Conservation (phyloP, 1,140 invertebrate genomes). For the Condylostylus longicornis region DNA sequence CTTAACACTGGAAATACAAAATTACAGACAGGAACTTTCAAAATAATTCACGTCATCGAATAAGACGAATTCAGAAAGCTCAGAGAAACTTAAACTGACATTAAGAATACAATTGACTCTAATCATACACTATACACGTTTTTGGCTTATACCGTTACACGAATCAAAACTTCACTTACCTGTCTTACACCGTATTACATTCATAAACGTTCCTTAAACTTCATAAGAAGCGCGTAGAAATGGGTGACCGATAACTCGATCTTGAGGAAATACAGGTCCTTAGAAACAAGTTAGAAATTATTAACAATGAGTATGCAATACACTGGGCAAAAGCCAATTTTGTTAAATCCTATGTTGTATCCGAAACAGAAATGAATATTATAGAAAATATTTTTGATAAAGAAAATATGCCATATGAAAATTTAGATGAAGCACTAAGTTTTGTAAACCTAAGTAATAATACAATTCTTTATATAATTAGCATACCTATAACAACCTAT, state of each 20-base stretch:
- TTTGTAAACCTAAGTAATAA: not conserved
- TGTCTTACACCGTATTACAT: not conserved
- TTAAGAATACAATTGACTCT: not conserved
- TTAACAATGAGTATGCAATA: slow-evolving; percentile 3
- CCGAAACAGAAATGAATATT: not conserved
- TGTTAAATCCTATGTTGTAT: slow-evolving; percentile 3
- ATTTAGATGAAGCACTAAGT: slow-evolving; percentile 2
- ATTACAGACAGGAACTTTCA: slow-evolving; percentile 2
- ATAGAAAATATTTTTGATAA: not conserved
- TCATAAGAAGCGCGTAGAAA: not conserved
- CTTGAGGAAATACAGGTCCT: not conserved
- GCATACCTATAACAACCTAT: slow-evolving; percentile 2
- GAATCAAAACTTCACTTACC: not conserved
- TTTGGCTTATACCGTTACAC: not conserved
- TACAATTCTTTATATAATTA: slow-evolving; percentile 5
- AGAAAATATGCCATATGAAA: slow-evolving; percentile 3
- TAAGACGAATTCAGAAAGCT: not conserved
- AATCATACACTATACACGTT: not conserved
- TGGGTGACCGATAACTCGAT: not conserved
- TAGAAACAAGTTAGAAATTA: slow-evolving; percentile 3
- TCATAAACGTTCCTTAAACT: not conserved
- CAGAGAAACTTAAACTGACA: not conserved
- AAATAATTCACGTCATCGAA: slow-evolving; percentile 3
- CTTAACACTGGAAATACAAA: slow-evolving; percentile 1
- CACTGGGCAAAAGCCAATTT: slow-evolving; percentile 1